These are phyloP conservation scores for Cecidostiba fungosa DNA, from an alignment of 2,888 invertebrate species.

Conservation along the genomic window DNA sequence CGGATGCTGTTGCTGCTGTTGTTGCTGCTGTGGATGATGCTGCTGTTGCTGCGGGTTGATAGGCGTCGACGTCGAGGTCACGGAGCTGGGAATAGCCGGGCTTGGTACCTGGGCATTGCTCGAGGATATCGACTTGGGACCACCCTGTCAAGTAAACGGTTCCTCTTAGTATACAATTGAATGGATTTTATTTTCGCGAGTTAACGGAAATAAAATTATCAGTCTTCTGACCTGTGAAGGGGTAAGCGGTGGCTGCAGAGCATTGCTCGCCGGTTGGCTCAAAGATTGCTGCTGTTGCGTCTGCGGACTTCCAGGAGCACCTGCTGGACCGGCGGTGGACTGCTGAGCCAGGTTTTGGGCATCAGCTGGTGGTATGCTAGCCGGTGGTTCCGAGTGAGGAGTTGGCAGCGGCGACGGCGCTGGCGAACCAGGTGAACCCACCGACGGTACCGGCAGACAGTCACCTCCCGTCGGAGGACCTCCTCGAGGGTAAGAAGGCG, in stretches of 20 bases:
- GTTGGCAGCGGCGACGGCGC: constrained; percentile 87
- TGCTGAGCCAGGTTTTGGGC: constrained; percentile 13
- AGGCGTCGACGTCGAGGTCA: constrained; percentile 6
- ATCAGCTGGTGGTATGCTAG: constrained; percentile 70
- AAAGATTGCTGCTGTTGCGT: constrained; percentile 27
- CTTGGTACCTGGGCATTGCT: constrained; percentile 33
- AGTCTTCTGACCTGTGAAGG: constrained; percentile 54
- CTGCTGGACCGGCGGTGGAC: constrained; percentile 80
- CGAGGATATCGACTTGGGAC: constrained; percentile 59
- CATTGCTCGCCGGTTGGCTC: constrained; percentile 49
- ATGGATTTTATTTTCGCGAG: background rate
- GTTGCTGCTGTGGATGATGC: background rate
- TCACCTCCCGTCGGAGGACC: constrained; percentile 81
- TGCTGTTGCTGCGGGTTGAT: background rate
- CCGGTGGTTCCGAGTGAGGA: constrained; percentile 86
- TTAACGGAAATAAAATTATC: background rate
- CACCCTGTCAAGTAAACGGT: constrained; percentile 32
- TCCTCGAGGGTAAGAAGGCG: constrained; percentile 84
- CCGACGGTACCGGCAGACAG: constrained; percentile 77
- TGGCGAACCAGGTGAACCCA: constrained; percentile 83
- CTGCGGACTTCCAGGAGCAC: constrained; percentile 70
- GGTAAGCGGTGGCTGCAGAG: constrained; percentile 58
- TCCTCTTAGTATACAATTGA: background rate
- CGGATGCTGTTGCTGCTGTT: constrained; percentile 65
- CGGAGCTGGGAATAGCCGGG: background rate